phyloP scores from a whole-genome alignment of 2,113 vertebrate species.

The Nematolebias whitei region DNA sequence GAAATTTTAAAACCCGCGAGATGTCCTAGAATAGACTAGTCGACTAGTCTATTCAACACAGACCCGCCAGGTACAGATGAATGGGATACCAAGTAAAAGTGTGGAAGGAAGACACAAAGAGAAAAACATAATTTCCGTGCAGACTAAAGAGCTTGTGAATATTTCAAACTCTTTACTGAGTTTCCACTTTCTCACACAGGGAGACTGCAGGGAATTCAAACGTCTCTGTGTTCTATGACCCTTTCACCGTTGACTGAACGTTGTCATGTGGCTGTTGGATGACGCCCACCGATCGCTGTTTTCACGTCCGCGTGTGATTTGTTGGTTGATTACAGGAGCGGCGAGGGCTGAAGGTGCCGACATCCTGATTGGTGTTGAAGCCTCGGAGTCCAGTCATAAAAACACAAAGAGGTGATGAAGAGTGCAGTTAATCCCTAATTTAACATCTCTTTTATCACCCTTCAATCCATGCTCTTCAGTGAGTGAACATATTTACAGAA shows the following conservation, averaged over 20 bases:
- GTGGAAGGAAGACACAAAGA: neutral
- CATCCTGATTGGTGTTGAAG: conserved; percentile 50
- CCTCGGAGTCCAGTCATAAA: neutral
- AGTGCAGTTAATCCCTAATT: conserved; percentile 11
- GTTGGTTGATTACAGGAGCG: conserved; percentile 48
- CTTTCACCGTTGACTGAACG: neutral
- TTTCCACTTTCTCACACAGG: neutral
- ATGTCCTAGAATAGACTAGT: no score
- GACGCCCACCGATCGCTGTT: conserved; percentile 12
- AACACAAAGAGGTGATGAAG: neutral
- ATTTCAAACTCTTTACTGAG: neutral
- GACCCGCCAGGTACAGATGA: no score
- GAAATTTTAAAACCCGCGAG: no score
- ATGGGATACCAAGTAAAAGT: neutral
- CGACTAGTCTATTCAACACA: no score
- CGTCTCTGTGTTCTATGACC: neutral
- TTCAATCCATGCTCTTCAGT: conserved; percentile 15
- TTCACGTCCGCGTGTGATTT: conserved; percentile 11
- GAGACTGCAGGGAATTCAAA: neutral
- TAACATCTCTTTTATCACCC: neutral
- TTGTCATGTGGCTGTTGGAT: neutral
- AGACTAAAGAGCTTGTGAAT: no score
- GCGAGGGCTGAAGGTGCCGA: conserved; percentile 26
- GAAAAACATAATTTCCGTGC: no score
- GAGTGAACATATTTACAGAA: neutral